Conservation (phyloP, 1,140 invertebrate species). For the Drosophila pachea region DNA sequence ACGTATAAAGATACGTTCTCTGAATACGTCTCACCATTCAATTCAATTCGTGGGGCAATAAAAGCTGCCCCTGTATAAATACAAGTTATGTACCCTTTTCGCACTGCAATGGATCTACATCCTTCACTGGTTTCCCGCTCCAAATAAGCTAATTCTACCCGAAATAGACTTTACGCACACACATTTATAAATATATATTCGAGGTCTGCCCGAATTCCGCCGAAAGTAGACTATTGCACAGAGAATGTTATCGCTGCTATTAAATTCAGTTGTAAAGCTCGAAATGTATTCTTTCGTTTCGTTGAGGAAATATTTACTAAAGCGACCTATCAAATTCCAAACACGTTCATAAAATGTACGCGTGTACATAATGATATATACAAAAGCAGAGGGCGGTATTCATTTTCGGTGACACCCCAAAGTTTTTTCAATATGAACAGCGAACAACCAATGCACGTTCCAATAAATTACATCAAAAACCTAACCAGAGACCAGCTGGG, state of each 20-base stretch:
- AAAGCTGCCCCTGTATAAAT: constrained; percentile 34
- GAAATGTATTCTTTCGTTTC: constrained; percentile 43
- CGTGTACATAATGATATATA: neutral
- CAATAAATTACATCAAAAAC: constrained; percentile 63
- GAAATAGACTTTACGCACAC: neutral
- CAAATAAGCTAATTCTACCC: constrained; percentile 6
- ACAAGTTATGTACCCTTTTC: constrained; percentile 49
- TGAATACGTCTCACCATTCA: constrained; percentile 30
- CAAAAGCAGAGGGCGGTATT: constrained; percentile 10
- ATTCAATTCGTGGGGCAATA: constrained; percentile 44
- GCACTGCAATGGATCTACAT: constrained; percentile 27
- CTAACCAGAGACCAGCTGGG: constrained; percentile 14
- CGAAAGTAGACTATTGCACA: constrained; percentile 5
- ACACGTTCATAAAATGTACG: constrained; percentile 58
- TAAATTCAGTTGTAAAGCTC: constrained; percentile 54
- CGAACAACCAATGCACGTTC: constrained; percentile 53
- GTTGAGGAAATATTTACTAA: constrained; percentile 14
- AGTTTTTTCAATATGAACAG: constrained; percentile 36
- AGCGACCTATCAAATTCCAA: constrained; percentile 48
- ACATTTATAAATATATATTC: neutral
- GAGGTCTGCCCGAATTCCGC: too few relatives aligned
- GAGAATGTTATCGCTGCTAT: constrained; percentile 9
- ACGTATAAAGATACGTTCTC: constrained; percentile 55
- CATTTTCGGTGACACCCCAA: constrained; percentile 50
- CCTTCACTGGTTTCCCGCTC: constrained; percentile 20